Evolutionary conservation across 1,140 invertebrate species (phyloP).

Genomic region (Radopholus similis): DNA sequence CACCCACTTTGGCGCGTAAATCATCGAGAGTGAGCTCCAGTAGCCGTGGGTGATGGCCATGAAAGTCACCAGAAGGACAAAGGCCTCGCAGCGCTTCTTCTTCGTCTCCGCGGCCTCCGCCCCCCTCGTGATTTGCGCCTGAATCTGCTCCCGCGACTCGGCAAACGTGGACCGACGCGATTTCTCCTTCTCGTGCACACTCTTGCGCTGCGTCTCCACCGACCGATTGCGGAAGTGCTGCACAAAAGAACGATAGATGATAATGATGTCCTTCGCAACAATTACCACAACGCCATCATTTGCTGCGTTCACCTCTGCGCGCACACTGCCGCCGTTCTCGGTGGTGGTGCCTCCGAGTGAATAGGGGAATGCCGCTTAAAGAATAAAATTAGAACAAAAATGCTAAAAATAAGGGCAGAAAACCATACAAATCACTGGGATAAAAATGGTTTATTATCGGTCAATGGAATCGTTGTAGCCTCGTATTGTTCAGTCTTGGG

Average conservation of each 20-base stretch:
- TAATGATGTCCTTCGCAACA: background rate
- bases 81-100: constrained; percentile 61
- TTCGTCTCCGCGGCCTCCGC: background rate
- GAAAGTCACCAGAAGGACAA: constrained; percentile 72
- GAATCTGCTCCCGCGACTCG: background rate
- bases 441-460: no score
- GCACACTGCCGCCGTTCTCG: no score
- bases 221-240: background rate
- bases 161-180: background rate
- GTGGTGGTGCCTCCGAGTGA: no score
- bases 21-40: constrained; percentile 86
- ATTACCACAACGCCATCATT: background rate
- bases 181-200: background rate
- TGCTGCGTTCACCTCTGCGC: no score
- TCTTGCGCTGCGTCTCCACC: background rate
- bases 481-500: no score
- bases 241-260: background rate
- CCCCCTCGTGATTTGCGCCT: background rate
- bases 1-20: constrained; percentile 93
- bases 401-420: no score
- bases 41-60: constrained; percentile 85
- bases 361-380: no score
- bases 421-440: no score
- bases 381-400: no score
- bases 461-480: no score